Conservation (phyloP, 2,113 vertebrate genomes). For the Misgurnus mizolepis region DNA sequence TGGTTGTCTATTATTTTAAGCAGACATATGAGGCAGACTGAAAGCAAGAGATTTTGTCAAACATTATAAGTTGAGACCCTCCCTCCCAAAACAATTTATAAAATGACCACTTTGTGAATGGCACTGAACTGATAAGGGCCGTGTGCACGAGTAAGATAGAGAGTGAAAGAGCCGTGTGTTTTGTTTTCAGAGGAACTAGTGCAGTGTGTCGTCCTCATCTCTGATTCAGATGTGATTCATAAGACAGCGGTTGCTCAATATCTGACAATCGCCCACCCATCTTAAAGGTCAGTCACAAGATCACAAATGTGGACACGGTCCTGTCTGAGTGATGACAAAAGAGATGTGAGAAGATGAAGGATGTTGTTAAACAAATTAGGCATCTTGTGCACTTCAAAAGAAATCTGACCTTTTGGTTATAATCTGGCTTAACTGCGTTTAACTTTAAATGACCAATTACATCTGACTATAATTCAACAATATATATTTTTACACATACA, state of each 20-base stretch:
- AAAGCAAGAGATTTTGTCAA: too few relatives aligned
- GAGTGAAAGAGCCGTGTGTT: not conserved
- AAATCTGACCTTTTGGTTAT: too few relatives aligned
- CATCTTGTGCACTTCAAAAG: too few relatives aligned
- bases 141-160: not conserved
- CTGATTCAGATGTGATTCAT: slow-evolving; percentile 22
- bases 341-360: not conserved
- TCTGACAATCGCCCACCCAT: not conserved
- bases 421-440: too few relatives aligned
- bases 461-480: too few relatives aligned
- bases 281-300: slow-evolving; percentile 10
- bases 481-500: too few relatives aligned
- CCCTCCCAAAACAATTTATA: too few relatives aligned
- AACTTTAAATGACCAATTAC: too few relatives aligned
- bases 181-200: slow-evolving; percentile 14
- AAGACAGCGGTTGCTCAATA: not conserved
- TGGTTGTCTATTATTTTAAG: too few relatives aligned
- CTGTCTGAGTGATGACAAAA: not conserved
- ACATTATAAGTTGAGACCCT: too few relatives aligned
- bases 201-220: slow-evolving; percentile 20
- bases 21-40: too few relatives aligned
- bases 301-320: not conserved
- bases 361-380: not conserved
- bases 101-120: not conserved
- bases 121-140: too few relatives aligned